A percentile compares a stretch with the other conserved stretches of the same genome.
phyloP scores from a whole-genome alignment of 2,888 invertebrate species.

The Spicauda simplicius region DNA sequence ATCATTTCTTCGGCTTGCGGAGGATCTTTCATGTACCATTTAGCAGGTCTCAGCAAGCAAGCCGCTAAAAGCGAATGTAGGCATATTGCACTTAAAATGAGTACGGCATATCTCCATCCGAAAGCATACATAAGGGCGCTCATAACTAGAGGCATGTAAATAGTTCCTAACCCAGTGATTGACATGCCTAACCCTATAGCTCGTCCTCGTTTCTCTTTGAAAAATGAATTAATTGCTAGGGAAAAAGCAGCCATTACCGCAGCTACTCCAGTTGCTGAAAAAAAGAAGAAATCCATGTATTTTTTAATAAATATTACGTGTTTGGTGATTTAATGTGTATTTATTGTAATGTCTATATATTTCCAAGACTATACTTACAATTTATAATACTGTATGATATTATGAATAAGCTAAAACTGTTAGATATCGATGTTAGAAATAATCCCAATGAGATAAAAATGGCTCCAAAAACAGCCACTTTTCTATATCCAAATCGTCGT shows the following conservation, averaged over 20 bases:
- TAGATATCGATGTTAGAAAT: slow-evolving; percentile 84
- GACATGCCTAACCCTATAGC: slow-evolving; percentile 87
- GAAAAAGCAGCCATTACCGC: slow-evolving; percentile 86
- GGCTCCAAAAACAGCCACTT: slow-evolving; percentile 85
- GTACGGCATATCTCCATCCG: slow-evolving; percentile 85
- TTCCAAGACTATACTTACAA: slow-evolving; percentile 85
- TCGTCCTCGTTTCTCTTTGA: slow-evolving; percentile 85
- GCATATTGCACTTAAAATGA: slow-evolving; percentile 86
- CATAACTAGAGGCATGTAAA: slow-evolving; percentile 86
- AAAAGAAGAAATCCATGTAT: slow-evolving; percentile 23
- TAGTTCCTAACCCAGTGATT: slow-evolving; percentile 87
- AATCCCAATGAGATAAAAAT: slow-evolving; percentile 83
- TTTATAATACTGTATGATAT: slow-evolving; percentile 88
- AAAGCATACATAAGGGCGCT: slow-evolving; percentile 82
- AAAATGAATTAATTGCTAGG: slow-evolving; percentile 87
- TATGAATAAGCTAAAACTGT: slow-evolving; percentile 84
- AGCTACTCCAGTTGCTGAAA: slow-evolving; percentile 86
- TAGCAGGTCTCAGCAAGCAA: slow-evolving; percentile 86
- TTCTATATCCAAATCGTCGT: slow-evolving; percentile 86
- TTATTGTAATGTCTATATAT: slow-evolving; percentile 45
- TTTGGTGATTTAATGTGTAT: neutral
- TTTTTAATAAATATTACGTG: too few relatives aligned
- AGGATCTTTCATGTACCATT: slow-evolving; percentile 85
- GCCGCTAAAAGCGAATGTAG: slow-evolving; percentile 86
- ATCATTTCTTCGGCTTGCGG: slow-evolving; percentile 61